Percentiles rank a stretch among this genome's conserved stretches.
Evolutionary conservation across 2,888 invertebrate genomes (phyloP).

Genomic region (Argyresthia goedartella): DNA sequence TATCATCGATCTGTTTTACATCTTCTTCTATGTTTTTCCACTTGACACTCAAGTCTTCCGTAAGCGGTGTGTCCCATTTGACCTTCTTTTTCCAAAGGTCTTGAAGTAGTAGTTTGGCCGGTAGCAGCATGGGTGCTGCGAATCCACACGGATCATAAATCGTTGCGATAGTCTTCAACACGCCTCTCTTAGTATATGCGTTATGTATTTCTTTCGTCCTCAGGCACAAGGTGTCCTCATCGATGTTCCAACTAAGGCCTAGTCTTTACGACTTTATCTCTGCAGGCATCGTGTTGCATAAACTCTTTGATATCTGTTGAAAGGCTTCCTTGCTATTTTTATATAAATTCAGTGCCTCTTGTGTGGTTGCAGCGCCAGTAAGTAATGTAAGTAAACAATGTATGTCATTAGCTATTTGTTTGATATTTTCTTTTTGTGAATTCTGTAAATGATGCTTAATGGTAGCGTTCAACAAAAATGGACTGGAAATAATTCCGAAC

Average conservation of each 20-base stretch:
- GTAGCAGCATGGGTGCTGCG: not conserved
- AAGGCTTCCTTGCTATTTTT: not conserved
- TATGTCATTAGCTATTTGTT: no score
- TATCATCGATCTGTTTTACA: no score
- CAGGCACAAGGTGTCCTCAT: no score
- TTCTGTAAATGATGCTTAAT: constrained; percentile 9
- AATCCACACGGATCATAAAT: not conserved
- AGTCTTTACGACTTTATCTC: not conserved
- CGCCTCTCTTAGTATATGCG: not conserved
- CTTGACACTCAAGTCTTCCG: no score
- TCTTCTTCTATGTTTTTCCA: no score
- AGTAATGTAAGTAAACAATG: not conserved
- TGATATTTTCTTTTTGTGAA: no score
- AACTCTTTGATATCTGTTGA: not conserved
- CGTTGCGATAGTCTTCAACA: not conserved
- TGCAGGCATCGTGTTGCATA: not conserved
- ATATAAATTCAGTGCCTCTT: not conserved
- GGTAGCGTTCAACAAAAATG: constrained; percentile 13
- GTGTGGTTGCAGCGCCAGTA: not conserved
- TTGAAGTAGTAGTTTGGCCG: not conserved
- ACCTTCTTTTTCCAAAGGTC: not conserved
- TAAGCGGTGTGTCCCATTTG: not conserved
- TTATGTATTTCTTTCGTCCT: not conserved
- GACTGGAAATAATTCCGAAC: constrained; percentile 14
- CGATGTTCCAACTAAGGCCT: no score